Evolutionary conservation across 2,113 vertebrate genomes (phyloP), one percentile per base, ranked within the genome.

Genomic region (Polyodon spathula): DNA sequence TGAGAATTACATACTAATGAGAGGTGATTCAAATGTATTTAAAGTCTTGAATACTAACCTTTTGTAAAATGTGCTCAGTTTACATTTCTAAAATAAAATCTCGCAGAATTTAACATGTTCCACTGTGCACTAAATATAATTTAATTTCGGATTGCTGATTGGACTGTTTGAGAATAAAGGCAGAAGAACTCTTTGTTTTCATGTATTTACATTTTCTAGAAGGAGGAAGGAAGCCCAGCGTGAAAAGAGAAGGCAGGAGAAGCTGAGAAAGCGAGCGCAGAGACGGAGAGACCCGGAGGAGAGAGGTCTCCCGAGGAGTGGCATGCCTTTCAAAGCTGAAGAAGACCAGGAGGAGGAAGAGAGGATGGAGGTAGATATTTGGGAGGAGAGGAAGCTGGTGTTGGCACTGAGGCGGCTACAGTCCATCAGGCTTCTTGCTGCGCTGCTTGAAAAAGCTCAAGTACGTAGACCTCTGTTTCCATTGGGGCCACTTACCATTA

Each of bases 331-430:
- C 66, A 78, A 69, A 58, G 38, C 67, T 63, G 80, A 77, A 69
- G 70, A 69, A 52, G 61, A 67, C 62, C 66, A 68, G 64, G 76
- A 75, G 58, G 72, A 68, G 42, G 74, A 78, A 54, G 81, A 80
- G 72, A 78, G 76, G 6, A 73, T 75, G 66, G 77, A 85, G 41
- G 61, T 55, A 55, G 53, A 62, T 12, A 39, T 48, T 60, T 84
- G 83, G 82, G 80, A 85, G 70, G 83, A 85, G 58, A 81, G 83
- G 71, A 88, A 85, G 73, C 73, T 76, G 27, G 69, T 87, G 52
- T 72, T 89, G 73, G 79, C 77, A 68, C 83, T 79, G 78, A 86
- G 85, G 75, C 71, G 72, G 64, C 79, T 78, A 61, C 82, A 90
- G 56, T 84, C 83, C 64, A 65, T 86, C 61, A 73, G 76, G 59